A percentile compares a stretch with the other conserved stretches of the same genome.
Conservation (phyloP, 2,113 vertebrate species). For the human region DNA sequence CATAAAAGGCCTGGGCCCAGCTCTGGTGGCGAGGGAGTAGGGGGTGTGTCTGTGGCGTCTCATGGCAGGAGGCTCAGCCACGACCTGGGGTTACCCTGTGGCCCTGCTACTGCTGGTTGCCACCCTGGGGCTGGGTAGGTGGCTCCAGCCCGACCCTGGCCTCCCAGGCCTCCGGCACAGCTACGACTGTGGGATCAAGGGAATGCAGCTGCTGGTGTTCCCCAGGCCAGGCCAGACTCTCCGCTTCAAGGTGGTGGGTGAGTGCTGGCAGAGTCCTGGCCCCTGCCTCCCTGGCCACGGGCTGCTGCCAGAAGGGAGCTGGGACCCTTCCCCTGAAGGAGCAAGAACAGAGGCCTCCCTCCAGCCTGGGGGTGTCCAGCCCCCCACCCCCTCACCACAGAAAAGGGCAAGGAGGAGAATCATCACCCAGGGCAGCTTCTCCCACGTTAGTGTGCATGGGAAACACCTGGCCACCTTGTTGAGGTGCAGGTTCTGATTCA, state of each 20-base stretch:
- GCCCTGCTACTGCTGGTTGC: background rate
- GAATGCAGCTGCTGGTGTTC: slow-evolving; percentile 77
- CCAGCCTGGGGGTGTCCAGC: background rate
- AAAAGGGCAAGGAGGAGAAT: background rate
- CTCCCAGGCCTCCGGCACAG: slow-evolving; percentile 24
- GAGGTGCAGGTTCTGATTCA: no score
- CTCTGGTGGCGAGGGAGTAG: rapidly evolving
- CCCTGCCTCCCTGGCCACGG: rapidly evolving
- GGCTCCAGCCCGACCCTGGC: rapidly evolving
- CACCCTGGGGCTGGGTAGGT: background rate
- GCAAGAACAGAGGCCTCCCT: background rate
- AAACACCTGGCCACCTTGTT: background rate
- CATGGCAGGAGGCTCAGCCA: background rate
- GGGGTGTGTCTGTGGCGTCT: rapidly evolving
- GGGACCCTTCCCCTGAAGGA: background rate
- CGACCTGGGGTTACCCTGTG: background rate
- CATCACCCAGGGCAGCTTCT: background rate
- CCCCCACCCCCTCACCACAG: rapidly evolving
- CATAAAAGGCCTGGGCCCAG: background rate
- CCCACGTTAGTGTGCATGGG: rapidly evolving
- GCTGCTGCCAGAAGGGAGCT: no score
- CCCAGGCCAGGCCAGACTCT: background rate
- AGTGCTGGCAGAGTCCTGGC: background rate
- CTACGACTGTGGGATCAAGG: slow-evolving; percentile 52
- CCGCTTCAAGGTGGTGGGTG: slow-evolving; percentile 80